Conservation (phyloP, 2,888 invertebrate genomes). For the Sacculina carcini region DNA sequence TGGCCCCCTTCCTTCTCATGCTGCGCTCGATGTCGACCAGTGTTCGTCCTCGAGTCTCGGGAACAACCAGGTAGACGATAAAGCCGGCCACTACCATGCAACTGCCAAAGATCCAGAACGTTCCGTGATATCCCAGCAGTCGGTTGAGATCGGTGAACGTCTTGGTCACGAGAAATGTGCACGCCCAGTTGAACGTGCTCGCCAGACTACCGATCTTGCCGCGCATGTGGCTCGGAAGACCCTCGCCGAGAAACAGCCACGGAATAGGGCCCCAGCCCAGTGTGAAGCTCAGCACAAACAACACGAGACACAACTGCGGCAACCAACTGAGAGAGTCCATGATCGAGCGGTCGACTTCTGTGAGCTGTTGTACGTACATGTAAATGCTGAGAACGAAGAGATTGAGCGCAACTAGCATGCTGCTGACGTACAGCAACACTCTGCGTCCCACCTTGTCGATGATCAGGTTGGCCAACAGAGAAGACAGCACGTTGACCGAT, state of each 20-base stretch:
- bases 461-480: conserved; percentile 54
- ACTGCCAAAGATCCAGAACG: conserved; percentile 48
- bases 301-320: conserved; percentile 47
- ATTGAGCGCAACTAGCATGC: conserved; percentile 38
- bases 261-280: conserved; percentile 61
- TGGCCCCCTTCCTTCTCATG: too few relatives aligned
- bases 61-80: conserved; percentile 44
- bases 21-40: conserved; percentile 42
- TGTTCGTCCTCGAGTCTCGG: conserved; percentile 61
- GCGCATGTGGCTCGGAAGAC: conserved; percentile 45
- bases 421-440: conserved; percentile 32
- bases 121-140: conserved; percentile 32
- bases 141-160: conserved; percentile 34
- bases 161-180: conserved; percentile 67
- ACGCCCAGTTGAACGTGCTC: conserved; percentile 70
- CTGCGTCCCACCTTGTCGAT: conserved; percentile 76
- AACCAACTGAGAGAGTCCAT: conserved; percentile 35
- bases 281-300: conserved; percentile 65
- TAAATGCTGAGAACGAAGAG: conserved; percentile 42
- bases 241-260: conserved; percentile 21
- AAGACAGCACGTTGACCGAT: conserved; percentile 44
- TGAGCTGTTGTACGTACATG: conserved; percentile 34
- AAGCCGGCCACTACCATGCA: conserved; percentile 37
- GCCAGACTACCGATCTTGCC: conserved; percentile 68
- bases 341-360: conserved; percentile 18